Percentiles rank a stretch among this genome's conserved stretches.
Conservation (phyloP, 64 coral and sea anemone genomes). For the Montipora sp. region DNA sequence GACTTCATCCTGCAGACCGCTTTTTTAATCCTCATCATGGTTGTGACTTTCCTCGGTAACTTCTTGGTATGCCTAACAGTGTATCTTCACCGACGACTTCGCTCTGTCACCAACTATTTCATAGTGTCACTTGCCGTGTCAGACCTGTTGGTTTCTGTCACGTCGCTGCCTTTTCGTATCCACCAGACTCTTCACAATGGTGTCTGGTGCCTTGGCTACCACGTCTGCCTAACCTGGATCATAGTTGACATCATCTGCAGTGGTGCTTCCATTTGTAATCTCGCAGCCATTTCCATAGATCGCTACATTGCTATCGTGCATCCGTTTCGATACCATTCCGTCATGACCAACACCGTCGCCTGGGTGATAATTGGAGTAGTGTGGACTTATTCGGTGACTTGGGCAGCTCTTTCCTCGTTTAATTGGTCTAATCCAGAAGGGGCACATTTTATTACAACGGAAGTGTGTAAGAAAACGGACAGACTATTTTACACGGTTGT, state of each 20-base stretch:
- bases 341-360: slow-evolving; percentile 69
- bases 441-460: background rate
- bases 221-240: slow-evolving; percentile 65
- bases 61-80: slow-evolving; percentile 58
- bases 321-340: slow-evolving; percentile 74
- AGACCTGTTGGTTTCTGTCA: slow-evolving; percentile 74
- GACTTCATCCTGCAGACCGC: slow-evolving; percentile 51
- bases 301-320: slow-evolving; percentile 81
- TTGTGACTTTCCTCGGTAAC: slow-evolving; percentile 62
- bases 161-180: slow-evolving; percentile 76
- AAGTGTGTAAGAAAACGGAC: slow-evolving; percentile 56
- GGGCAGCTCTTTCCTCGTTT: slow-evolving; percentile 50
- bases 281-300: slow-evolving; percentile 90
- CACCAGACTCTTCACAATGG: slow-evolving; percentile 76
- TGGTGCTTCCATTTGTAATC: slow-evolving; percentile 88
- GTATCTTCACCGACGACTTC: slow-evolving; percentile 56
- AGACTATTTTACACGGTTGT: slow-evolving; percentile 72
- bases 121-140: slow-evolving; percentile 87
- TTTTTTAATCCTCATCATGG: slow-evolving; percentile 54
- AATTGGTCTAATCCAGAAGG: slow-evolving; percentile 67
- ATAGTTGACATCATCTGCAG: slow-evolving; percentile 69
- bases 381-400: slow-evolving; percentile 65
- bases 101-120: slow-evolving; percentile 84
- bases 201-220: slow-evolving; percentile 64
- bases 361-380: slow-evolving; percentile 69